A percentile compares a stretch with the other conserved stretches of the same genome.
Evolutionary conservation across 2,888 invertebrate genomes (phyloP).

Genomic region (Ectropis crepuscularia): DNA sequence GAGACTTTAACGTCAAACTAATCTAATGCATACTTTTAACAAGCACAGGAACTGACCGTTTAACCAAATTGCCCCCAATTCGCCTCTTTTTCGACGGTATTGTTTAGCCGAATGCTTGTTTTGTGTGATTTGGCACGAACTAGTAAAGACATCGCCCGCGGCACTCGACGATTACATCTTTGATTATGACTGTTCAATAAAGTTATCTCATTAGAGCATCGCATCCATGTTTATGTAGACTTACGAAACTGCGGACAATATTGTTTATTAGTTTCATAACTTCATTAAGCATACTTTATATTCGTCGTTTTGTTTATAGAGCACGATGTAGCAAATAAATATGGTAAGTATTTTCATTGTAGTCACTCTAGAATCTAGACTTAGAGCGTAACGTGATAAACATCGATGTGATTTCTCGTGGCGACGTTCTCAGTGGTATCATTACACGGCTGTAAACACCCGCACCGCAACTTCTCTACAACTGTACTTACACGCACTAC

Average conservation of each 20-base stretch:
- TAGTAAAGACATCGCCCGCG: slow-evolving; percentile 39
- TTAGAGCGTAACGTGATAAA: slow-evolving; percentile 22
- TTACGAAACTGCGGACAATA: slow-evolving; percentile 52
- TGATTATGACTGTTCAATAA: slow-evolving; percentile 4
- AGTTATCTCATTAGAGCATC: slow-evolving; percentile 33
- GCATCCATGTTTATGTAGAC: slow-evolving; percentile 44
- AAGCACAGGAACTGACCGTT: slow-evolving; percentile 45
- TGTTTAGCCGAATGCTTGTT: slow-evolving; percentile 28
- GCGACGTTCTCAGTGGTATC: slow-evolving; percentile 21
- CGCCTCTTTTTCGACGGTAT: slow-evolving; percentile 14
- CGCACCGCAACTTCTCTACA: slow-evolving; percentile 20
- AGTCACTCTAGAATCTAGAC: slow-evolving; percentile 9
- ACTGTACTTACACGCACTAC: slow-evolving; percentile 31
- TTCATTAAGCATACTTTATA: slow-evolving; percentile 57
- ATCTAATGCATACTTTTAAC: slow-evolving; percentile 54
- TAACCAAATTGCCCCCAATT: slow-evolving; percentile 46
- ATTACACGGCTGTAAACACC: slow-evolving; percentile 24
- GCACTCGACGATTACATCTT: slow-evolving; percentile 15
- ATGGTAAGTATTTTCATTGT: slow-evolving; percentile 8
- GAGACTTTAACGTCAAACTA: slow-evolving; percentile 41
- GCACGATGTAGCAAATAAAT: slow-evolving; percentile 57
- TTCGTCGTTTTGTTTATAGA: slow-evolving; percentile 49
- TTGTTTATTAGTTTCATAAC: slow-evolving; percentile 63
- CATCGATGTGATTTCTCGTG: slow-evolving; percentile 20
- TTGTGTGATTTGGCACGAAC: slow-evolving; percentile 35